phyloP scores from a whole-genome alignment of 2,797 vertebrate species.

The Nannoperca australis region DNA sequence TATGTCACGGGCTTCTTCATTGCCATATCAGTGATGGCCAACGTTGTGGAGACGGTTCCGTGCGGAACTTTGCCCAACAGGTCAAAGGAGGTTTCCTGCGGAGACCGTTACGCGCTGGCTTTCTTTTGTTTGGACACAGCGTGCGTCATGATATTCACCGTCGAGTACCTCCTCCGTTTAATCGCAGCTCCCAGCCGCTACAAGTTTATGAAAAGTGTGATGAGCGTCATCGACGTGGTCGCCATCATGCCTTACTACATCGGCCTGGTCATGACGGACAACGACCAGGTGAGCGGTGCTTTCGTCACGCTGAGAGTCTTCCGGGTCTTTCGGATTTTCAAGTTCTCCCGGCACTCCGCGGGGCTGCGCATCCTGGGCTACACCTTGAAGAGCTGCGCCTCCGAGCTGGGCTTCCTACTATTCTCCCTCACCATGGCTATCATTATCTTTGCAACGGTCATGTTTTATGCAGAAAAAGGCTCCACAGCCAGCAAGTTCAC shows the following conservation, averaged over 20 bases:
- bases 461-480: constrained; percentile 98
- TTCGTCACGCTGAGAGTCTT: constrained; percentile 96
- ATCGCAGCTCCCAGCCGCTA: constrained; percentile 93
- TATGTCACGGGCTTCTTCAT: constrained; percentile 98
- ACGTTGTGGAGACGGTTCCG: constrained; percentile 95
- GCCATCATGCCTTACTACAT: constrained; percentile 98
- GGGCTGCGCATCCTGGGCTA: constrained; percentile 96
- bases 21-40: constrained; percentile 94
- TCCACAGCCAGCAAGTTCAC: constrained; percentile 96
- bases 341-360: constrained; percentile 96
- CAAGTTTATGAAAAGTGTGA: constrained; percentile 95
- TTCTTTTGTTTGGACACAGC: constrained; percentile 97
- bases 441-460: constrained; percentile 97
- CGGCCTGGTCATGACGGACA: constrained; percentile 96
- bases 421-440: constrained; percentile 99
- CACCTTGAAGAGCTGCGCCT: constrained; percentile 96
- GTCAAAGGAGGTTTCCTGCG: constrained; percentile 92
- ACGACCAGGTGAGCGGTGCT: constrained; percentile 96
- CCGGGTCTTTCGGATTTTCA: constrained; percentile 97
- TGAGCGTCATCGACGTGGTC: constrained; percentile 97
- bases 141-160: constrained; percentile 96
- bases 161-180: constrained; percentile 93
- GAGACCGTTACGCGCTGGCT: constrained; percentile 93
- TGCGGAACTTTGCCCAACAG: constrained; percentile 89
- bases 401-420: constrained; percentile 95